A percentile compares a stretch with the other conserved stretches of the same genome.
These are phyloP conservation scores for Pharmacophagus antenor DNA, from an alignment of 2,888 invertebrate species.

Conservation along the genomic window DNA sequence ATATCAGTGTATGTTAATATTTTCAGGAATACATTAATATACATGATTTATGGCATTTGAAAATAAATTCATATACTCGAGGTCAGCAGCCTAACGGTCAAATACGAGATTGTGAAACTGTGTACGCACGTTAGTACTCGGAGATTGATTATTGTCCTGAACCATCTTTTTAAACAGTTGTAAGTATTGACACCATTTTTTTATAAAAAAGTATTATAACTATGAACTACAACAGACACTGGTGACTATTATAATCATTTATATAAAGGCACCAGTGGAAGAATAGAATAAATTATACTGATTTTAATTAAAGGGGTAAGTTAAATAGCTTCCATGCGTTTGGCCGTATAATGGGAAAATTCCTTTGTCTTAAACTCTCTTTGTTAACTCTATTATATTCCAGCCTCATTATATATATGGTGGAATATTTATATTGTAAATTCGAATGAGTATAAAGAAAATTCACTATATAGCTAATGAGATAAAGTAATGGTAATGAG, in stretches of 20 bases:
- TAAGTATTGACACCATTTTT: no score
- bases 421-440: neutral
- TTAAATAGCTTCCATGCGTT: conserved; percentile 9
- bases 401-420: conserved; percentile 6
- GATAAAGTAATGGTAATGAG: no score
- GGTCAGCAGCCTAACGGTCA: neutral
- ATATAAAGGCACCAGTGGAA: neutral
- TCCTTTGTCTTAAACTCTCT: conserved; percentile 14
- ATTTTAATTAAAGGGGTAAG: conserved; percentile 7
- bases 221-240: no score
- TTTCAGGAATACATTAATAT: no score
- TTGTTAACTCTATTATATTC: conserved; percentile 14
- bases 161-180: no score
- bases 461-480: neutral
- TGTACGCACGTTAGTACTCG: neutral
- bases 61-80: neutral
- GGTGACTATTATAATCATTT: no score
- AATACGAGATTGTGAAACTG: neutral
- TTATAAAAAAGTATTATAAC: no score
- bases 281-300: neutral
- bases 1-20: no score
- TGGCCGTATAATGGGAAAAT: conserved; percentile 8
- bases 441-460: neutral
- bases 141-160: neutral
- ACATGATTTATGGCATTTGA: neutral